A percentile compares a stretch with the other conserved stretches of the same genome.
These are phyloP conservation scores for Engraulis encrasicolus DNA, from an alignment of 2,113 vertebrate genomes.

Conservation along the genomic window DNA sequence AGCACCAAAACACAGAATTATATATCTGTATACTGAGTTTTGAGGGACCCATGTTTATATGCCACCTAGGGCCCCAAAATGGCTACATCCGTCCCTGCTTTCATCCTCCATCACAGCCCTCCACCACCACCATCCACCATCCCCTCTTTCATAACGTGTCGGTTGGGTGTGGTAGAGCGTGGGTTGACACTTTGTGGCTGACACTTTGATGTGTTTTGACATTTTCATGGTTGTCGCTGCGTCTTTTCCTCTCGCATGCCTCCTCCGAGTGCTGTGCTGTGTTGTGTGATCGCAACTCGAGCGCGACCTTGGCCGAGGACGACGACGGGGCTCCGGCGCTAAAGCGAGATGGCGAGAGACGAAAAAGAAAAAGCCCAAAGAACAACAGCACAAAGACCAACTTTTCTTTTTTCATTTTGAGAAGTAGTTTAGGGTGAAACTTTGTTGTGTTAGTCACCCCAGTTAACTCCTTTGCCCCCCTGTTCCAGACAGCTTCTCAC, in stretches of 20 bases:
- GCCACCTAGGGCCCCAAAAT: no score
- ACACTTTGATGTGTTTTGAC: conserved; percentile 66
- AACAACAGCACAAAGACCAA: no score
- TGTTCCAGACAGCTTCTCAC: background rate
- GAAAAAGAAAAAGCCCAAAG: background rate
- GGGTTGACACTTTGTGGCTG: conserved; percentile 47
- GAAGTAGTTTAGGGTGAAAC: background rate
- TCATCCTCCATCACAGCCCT: no score
- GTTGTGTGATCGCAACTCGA: conserved; percentile 67
- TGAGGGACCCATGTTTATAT: no score
- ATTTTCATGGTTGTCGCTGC: conserved; percentile 65
- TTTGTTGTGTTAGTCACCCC: background rate
- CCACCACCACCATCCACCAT: background rate
- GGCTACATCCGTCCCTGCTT: no score
- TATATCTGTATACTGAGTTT: no score
- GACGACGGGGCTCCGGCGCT: background rate
- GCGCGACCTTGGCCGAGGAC: conserved; percentile 60
- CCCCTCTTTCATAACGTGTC: conserved; percentile 37
- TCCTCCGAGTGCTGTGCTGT: conserved; percentile 64
- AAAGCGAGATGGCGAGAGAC: background rate
- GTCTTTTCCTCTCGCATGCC: conserved; percentile 58
- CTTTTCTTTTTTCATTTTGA: background rate
- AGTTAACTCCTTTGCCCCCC: background rate
- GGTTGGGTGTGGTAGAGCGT: conserved; percentile 36
- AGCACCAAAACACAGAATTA: no score